phyloP scores from a whole-genome alignment of 1,140 invertebrate species.

The Asbolus verrucosus region DNA sequence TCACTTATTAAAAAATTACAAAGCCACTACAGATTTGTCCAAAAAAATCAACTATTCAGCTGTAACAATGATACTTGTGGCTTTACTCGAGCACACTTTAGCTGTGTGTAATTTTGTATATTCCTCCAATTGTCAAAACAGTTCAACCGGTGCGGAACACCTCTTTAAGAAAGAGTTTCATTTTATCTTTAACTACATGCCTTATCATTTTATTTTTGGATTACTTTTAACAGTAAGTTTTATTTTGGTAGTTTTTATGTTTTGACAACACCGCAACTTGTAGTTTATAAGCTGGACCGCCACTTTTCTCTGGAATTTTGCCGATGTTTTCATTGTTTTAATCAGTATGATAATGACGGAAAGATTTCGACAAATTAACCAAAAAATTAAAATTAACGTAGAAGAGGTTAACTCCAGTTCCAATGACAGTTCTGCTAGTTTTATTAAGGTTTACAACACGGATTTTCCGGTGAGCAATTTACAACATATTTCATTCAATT shows the following conservation, averaged over 20 bases:
- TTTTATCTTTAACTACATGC: slow-evolving; percentile 5
- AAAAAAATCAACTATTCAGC: slow-evolving; percentile 6
- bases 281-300: slow-evolving; percentile 3
- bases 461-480: slow-evolving; percentile 5
- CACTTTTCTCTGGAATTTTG: slow-evolving; percentile 49
- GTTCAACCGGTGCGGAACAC: not conserved
- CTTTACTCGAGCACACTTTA: slow-evolving; percentile 27
- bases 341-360: slow-evolving; percentile 42
- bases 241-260: not conserved
- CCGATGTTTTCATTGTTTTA: slow-evolving; percentile 50
- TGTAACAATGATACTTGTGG: slow-evolving; percentile 1
- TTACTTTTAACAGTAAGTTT: not conserved
- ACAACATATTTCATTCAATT: not conserved
- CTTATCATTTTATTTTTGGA: slow-evolving; percentile 3
- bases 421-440: not conserved
- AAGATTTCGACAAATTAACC: slow-evolving; percentile 45
- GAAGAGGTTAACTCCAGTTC: not conserved
- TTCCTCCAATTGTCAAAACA: slow-evolving; percentile 23
- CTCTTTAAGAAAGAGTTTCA: slow-evolving; percentile 24
- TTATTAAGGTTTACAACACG: slow-evolving; percentile 8
- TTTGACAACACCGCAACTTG: too few relatives aligned
- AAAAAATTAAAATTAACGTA: slow-evolving; percentile 4
- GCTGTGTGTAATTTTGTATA: slow-evolving; percentile 9
- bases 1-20: slow-evolving; percentile 23
- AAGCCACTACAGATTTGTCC: slow-evolving; percentile 2